Conservation (phyloP, 2,888 invertebrate species). For the Peribatodes rhomboidaria region DNA sequence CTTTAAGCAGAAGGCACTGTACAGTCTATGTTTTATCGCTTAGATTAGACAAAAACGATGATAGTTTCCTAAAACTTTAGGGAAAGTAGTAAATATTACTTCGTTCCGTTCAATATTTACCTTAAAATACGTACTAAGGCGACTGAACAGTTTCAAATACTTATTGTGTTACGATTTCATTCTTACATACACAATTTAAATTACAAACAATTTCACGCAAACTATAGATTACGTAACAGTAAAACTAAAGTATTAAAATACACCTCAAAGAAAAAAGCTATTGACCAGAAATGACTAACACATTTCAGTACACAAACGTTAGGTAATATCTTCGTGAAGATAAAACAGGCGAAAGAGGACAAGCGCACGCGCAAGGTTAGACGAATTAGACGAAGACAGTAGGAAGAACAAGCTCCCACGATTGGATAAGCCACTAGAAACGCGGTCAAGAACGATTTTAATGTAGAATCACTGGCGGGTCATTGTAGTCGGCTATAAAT, state of each 20-base stretch:
- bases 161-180: background rate
- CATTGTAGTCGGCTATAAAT: slow-evolving; percentile 24
- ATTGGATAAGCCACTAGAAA: slow-evolving; percentile 16
- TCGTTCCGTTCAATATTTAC: background rate
- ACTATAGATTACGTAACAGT: background rate
- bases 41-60: background rate
- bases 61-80: background rate
- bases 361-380: slow-evolving; percentile 53
- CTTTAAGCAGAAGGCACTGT: background rate
- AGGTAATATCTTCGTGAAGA: slow-evolving; percentile 1
- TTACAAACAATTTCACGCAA: background rate
- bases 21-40: background rate
- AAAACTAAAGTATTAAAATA: background rate
- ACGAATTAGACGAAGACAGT: slow-evolving; percentile 23
- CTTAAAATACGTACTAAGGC: background rate
- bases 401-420: slow-evolving; percentile 41
- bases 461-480: slow-evolving; percentile 16
- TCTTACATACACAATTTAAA: background rate
- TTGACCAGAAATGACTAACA: too few relatives aligned
- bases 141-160: background rate
- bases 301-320: background rate
- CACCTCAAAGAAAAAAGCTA: too few relatives aligned
- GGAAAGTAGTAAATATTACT: too few relatives aligned
- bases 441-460: slow-evolving; percentile 33
- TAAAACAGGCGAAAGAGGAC: slow-evolving; percentile 21